Base-by-base conservation (phyloP, 2,797 vertebrate genomes). In the Cuniculus paca region DNA sequence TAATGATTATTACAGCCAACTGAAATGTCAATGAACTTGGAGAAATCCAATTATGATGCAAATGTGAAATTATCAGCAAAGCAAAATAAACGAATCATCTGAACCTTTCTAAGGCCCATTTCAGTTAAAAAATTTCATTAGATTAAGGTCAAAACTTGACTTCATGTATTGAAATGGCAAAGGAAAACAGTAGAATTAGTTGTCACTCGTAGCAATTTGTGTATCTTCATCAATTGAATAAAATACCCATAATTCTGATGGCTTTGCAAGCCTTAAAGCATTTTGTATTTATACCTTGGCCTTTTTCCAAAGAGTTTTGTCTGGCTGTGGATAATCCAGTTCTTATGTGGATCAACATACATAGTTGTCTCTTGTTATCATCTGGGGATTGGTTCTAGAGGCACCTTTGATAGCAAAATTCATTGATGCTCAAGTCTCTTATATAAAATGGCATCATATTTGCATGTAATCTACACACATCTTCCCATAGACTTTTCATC, bases 1-100 rank as follows among this genome's bases (percentile, higher is more conserved):
- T 93, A 91, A 84, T 90, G 87, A 95, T 90, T 56, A 95, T 50
- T 90, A 78, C 90, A 96, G 63, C 48, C 42, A 88, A 88, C 87
- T 83, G 72, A 97, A 96, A 97, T 97, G 96, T 94, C 96, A 97
- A 36, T 78, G 91, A 95, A 94, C 52, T 97, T 83, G 58, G 91
- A 90, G 82, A 95, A 94, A 97, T 88, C 42, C 90, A 96, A 50
- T 96, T 96, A 97, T 74, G 42, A 95, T 94, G 81, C 56, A 90
- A 97, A 97, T 97, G 42, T 90, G 88, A 96, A 96, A 96, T 96
- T 80, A 83, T 90, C 31, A 42, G 45, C 72, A 60, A 34, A 88
- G 80, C 28, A 96, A 91, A 97, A 91, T 81, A 97, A 95, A 96
- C 84, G 92, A 84, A 91, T 45, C 26, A 52, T 45, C 28, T 5